A percentile compares a stretch with the other conserved stretches of the same genome.
Evolutionary conservation across 2,797 vertebrate species (phyloP).

Genomic region (Syngnathus acus): DNA sequence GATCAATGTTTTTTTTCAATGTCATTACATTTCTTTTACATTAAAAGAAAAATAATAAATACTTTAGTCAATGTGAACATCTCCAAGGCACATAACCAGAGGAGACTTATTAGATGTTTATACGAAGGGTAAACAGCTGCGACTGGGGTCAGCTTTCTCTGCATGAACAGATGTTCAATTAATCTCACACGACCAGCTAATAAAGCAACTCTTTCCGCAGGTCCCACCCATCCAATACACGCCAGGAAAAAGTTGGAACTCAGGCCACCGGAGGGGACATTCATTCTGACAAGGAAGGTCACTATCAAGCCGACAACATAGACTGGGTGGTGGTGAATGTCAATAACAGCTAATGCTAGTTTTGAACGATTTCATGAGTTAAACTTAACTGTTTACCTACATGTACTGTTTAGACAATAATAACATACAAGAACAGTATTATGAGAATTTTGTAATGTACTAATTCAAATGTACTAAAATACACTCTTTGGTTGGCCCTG

Average conservation of each 20-base stretch:
- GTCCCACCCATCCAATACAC: constrained; percentile 40
- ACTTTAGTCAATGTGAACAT: constrained; percentile 25
- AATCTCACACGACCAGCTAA: constrained; percentile 61
- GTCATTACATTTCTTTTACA: not conserved
- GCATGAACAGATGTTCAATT: constrained; percentile 68
- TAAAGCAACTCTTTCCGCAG: constrained; percentile 59
- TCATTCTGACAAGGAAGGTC: constrained; percentile 41
- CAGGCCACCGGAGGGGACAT: constrained; percentile 47
- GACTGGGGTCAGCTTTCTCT: constrained; percentile 58
- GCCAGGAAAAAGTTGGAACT: constrained; percentile 44
- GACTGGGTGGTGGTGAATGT: constrained; percentile 10
- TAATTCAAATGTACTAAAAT: no score
- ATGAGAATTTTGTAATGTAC: not conserved
- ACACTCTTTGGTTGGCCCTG: constrained; percentile 14
- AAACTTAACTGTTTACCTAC: not conserved
- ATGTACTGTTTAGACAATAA: not conserved
- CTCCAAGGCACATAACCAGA: constrained; percentile 33
- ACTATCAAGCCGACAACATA: constrained; percentile 4
- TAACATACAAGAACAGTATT: no score
- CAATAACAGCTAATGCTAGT: not conserved
- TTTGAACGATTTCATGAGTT: not conserved
- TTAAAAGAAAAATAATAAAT: not conserved
- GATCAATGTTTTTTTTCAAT: not conserved
- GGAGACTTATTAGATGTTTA: constrained; percentile 56
- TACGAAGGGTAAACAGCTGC: constrained; percentile 63